Conservation (phyloP, 2,113 vertebrate genomes). For the Xiphophorus maculatus region DNA sequence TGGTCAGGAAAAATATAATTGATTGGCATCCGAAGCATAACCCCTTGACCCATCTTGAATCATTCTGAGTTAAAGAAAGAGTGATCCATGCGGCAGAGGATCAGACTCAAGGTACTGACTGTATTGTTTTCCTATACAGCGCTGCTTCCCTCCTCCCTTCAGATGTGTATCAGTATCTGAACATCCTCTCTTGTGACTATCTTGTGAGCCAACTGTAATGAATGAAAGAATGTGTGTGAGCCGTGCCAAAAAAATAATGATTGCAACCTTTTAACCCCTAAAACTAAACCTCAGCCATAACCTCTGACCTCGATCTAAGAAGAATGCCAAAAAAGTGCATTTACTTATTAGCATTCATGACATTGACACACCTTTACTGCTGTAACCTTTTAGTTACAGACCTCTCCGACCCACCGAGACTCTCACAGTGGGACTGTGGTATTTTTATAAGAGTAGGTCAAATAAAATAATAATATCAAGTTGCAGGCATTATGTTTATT, state of each 20-base stretch:
- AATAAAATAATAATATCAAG: slow-evolving; percentile 13
- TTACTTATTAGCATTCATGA: slow-evolving; percentile 48
- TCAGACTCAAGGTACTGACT: background rate
- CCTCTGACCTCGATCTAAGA: slow-evolving; percentile 37
- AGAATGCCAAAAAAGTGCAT: slow-evolving; percentile 37
- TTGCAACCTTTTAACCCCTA: slow-evolving; percentile 60
- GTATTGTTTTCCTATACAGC: background rate
- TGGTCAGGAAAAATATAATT: slow-evolving; percentile 66
- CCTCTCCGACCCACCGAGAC: slow-evolving; percentile 7
- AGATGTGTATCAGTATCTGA: slow-evolving; percentile 13
- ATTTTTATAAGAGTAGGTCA: background rate
- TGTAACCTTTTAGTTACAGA: slow-evolving; percentile 36
- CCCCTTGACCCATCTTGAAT: slow-evolving; percentile 18
- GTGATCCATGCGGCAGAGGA: slow-evolving; percentile 9
- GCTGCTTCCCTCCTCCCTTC: background rate
- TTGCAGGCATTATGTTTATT: background rate
- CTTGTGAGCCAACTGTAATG: slow-evolving; percentile 13
- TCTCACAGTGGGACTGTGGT: slow-evolving; percentile 1
- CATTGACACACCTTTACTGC: slow-evolving; percentile 29
- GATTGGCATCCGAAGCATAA: slow-evolving; percentile 47
- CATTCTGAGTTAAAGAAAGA: slow-evolving; percentile 23
- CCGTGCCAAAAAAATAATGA: slow-evolving; percentile 55
- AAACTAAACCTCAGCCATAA: slow-evolving; percentile 35
- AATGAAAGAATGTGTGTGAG: slow-evolving; percentile 46
- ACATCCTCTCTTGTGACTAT: background rate